Evolutionary conservation across 2,113 vertebrate species (phyloP).

Genomic region (Pygoscelis adeliae): DNA sequence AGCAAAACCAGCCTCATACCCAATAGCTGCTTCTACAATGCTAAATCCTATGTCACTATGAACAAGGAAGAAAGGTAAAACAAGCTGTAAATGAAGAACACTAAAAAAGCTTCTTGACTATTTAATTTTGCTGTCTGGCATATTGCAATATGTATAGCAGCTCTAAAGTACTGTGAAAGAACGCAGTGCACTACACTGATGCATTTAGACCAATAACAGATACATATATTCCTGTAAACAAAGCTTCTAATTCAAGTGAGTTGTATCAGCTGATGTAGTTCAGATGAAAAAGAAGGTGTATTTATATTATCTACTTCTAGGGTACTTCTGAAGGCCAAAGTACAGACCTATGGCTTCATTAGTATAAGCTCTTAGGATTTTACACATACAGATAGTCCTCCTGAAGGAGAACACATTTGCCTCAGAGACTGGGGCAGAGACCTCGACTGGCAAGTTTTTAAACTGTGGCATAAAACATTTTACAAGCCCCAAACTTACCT

Average conservation of each 20-base stretch:
- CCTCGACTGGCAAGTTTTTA: neutral
- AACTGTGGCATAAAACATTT: neutral
- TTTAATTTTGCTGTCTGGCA: neutral
- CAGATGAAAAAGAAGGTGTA: neutral
- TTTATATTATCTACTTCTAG: neutral
- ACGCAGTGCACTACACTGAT: neutral
- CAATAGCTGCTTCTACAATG: neutral
- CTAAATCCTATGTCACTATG: neutral
- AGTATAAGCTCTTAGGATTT: neutral
- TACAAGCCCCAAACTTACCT: neutral
- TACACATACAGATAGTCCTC: neutral
- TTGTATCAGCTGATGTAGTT: neutral
- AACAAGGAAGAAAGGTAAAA: neutral
- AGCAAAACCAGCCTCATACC: neutral
- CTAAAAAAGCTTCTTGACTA: neutral
- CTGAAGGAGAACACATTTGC: neutral
- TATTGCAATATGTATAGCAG: neutral
- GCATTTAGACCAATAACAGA: neutral
- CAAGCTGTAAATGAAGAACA: neutral
- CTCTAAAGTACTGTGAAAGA: neutral
- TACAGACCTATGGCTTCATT: neutral
- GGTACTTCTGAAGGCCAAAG: neutral
- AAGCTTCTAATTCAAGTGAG: neutral
- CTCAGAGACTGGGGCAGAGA: neutral
- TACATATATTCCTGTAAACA: neutral